A percentile compares a stretch with the other conserved stretches of the same genome.
phyloP scores from a whole-genome alignment of 2,888 invertebrate genomes.

The Microctonus aethiopoides region DNA sequence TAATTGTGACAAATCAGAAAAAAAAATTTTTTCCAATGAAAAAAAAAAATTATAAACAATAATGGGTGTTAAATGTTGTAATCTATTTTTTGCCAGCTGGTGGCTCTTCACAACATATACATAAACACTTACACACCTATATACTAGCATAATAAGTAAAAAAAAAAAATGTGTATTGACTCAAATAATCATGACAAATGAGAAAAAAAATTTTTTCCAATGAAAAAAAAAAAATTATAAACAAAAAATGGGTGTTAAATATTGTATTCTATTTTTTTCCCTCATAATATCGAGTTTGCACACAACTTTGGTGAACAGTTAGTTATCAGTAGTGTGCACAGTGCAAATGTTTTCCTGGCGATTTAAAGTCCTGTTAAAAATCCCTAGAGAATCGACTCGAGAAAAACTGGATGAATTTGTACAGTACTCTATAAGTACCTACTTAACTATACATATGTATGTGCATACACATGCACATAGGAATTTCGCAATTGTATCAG shows the following conservation, averaged over 20 bases:
- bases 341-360: constrained; percentile 12
- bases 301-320: not conserved
- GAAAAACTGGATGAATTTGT: too few species aligned
- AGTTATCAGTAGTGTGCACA: not conserved
- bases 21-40: too few species aligned
- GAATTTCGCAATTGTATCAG: constrained; percentile 5
- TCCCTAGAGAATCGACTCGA: constrained; percentile 5
- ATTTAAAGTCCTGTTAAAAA: constrained; percentile 26
- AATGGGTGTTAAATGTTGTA: too few species aligned
- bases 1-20: too few species aligned
- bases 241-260: constrained; percentile 1
- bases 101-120: too few species aligned
- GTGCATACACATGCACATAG: constrained; percentile 4
- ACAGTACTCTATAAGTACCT: too few species aligned
- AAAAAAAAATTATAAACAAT: too few species aligned
- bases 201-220: not conserved
- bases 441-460: constrained; percentile 1
- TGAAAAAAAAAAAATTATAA: too few species aligned
- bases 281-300: not conserved
- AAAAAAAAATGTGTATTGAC: too few species aligned
- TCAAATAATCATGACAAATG: not conserved
- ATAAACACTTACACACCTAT: too few species aligned
- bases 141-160: too few species aligned
- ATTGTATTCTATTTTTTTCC: not conserved
- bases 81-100: too few species aligned